phyloP scores from a whole-genome alignment of 2,797 vertebrate species.

The Manis crassicaudata region DNA sequence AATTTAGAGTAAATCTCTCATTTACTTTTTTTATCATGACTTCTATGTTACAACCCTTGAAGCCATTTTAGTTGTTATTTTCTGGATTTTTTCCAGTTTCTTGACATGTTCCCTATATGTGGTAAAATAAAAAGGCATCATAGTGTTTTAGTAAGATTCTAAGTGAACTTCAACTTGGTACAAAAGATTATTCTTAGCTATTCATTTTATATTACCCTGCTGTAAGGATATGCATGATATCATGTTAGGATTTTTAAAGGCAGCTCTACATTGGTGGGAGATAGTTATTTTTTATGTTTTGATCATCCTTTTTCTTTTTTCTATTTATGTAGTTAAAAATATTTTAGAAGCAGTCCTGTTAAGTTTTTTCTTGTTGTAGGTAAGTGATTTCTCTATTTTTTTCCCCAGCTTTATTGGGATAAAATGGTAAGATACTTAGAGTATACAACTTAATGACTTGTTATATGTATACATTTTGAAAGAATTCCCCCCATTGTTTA shows the following conservation, averaged over 20 bases:
- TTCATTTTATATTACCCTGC: not conserved
- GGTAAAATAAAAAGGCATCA: slow-evolving; percentile 47
- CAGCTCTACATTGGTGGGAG: not conserved
- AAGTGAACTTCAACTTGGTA: not conserved
- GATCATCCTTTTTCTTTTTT: slow-evolving; percentile 45
- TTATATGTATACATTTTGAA: not conserved
- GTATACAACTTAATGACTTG: not conserved
- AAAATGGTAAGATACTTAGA: not conserved
- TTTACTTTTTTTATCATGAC: not conserved
- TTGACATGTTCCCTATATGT: slow-evolving; percentile 23
- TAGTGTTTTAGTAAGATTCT: slow-evolving; percentile 21
- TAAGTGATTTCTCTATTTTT: slow-evolving; percentile 19
- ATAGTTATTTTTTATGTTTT: slow-evolving; percentile 44
- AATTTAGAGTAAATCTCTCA: slow-evolving; percentile 17
- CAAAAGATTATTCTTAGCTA: slow-evolving; percentile 40
- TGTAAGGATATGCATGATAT: not conserved
- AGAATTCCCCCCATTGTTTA: not conserved
- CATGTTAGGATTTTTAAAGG: slow-evolving; percentile 22
- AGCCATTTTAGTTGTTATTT: slow-evolving; percentile 55
- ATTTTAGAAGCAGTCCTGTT: not conserved
- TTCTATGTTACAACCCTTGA: slow-evolving; percentile 13
- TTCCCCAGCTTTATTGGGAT: not conserved
- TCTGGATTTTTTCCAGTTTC: slow-evolving; percentile 46
- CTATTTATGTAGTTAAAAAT: slow-evolving; percentile 42
- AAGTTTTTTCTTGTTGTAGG: not conserved